Conservation (phyloP, 2,113 vertebrate species). For the Maccullochella peelii region DNA sequence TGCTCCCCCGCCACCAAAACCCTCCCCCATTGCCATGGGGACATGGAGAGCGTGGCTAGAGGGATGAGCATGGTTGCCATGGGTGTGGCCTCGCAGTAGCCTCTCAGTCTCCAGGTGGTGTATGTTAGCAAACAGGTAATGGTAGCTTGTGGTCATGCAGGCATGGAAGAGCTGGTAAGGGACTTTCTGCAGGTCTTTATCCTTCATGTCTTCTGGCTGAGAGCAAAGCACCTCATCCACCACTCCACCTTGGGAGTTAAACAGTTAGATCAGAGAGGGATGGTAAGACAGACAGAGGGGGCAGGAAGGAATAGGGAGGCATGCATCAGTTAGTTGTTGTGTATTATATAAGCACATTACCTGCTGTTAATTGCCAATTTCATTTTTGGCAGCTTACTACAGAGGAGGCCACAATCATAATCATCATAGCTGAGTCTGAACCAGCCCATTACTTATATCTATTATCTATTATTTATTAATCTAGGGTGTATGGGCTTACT, state of each 20-base stretch:
- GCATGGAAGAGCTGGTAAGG: constrained; percentile 93
- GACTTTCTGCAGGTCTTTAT: constrained; percentile 90
- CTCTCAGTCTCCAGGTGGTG: constrained; percentile 83
- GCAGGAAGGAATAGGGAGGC: not conserved
- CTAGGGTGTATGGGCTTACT: constrained; percentile 14
- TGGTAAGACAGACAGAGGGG: not conserved
- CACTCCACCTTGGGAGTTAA: constrained; percentile 87
- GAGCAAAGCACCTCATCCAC: constrained; percentile 89
- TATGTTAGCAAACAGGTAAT: constrained; percentile 80
- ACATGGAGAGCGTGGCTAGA: constrained; percentile 74
- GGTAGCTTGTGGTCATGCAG: constrained; percentile 87
- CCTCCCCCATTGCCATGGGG: constrained; percentile 74
- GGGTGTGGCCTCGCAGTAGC: constrained; percentile 65
- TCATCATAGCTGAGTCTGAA: constrained; percentile 13
- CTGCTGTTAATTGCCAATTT: constrained; percentile 9
- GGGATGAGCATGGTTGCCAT: constrained; percentile 79
- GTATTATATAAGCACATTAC: constrained; percentile 19
- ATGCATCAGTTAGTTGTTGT: constrained; percentile 5
- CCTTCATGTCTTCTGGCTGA: constrained; percentile 88
- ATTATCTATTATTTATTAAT: constrained; percentile 45
- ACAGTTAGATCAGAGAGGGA: constrained; percentile 20
- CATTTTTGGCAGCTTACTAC: constrained; percentile 13
- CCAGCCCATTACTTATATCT: constrained; percentile 13
- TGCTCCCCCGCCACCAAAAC: constrained; percentile 49
- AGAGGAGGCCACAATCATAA: constrained; percentile 14